Evolutionary conservation across 2,113 vertebrate genomes (phyloP).

Genomic region (Melierax canorus): DNA sequence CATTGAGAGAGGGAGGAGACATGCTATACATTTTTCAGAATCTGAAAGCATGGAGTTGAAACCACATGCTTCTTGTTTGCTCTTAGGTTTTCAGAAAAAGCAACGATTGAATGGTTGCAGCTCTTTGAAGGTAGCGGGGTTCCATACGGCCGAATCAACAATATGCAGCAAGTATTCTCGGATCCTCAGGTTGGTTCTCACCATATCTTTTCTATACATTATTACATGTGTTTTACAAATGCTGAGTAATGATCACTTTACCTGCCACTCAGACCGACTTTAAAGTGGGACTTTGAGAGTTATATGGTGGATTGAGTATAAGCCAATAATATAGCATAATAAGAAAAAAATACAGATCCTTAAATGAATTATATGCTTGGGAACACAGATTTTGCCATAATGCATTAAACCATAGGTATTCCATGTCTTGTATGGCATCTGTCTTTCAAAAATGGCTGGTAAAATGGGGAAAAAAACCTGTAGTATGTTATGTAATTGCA

Average conservation of each 20-base stretch:
- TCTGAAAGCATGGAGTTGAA: constrained; percentile 17
- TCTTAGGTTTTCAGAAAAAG: constrained; percentile 84
- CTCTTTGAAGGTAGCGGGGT: constrained; percentile 87
- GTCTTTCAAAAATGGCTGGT: neutral
- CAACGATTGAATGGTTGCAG: constrained; percentile 82
- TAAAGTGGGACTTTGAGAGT: neutral
- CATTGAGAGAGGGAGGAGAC: neutral
- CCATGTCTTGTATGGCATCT: neutral
- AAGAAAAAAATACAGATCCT: neutral
- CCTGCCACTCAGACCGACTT: neutral
- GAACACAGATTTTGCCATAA: neutral
- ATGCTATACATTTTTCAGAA: neutral
- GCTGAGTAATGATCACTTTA: neutral
- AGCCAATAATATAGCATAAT: neutral
- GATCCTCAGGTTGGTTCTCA: constrained; percentile 86
- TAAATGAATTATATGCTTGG: neutral
- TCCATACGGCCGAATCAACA: constrained; percentile 93
- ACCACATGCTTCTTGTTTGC: constrained; percentile 48
- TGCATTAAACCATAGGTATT: neutral
- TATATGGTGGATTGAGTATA: neutral
- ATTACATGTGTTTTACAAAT: neutral
- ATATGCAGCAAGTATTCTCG: constrained; percentile 86
- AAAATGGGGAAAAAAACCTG: neutral
- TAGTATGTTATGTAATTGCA: neutral
- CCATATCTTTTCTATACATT: neutral